These are phyloP conservation scores for Hyaena hyaena DNA, from an alignment of 2,113 vertebrate species.

Conservation along the genomic window DNA sequence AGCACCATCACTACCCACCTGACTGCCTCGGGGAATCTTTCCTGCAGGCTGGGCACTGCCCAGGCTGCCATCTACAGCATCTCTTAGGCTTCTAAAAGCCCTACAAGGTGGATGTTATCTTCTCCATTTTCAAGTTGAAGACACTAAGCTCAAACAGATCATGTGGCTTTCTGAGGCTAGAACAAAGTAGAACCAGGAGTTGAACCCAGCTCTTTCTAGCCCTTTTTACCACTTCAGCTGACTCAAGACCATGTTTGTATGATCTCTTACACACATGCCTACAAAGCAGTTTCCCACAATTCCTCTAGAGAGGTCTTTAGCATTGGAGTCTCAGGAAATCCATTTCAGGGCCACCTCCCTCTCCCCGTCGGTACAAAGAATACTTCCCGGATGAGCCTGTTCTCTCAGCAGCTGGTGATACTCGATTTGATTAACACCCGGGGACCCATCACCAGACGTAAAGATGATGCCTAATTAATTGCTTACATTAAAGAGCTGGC, in stretches of 20 bases:
- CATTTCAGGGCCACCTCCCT: not conserved
- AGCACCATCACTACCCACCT: no score
- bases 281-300: not conserved
- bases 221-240: not conserved
- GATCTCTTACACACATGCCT: not conserved
- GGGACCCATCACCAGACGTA: conserved; percentile 55
- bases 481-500: conserved; percentile 64
- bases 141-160: not conserved
- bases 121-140: not conserved
- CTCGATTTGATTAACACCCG: conserved; percentile 63
- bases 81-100: not conserved
- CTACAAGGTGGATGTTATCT: not conserved
- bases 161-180: not conserved
- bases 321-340: not conserved
- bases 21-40: not conserved
- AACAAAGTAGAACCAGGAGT: not conserved
- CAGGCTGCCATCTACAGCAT: no score
- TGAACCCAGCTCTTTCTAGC: not conserved
- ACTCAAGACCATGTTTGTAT: not conserved
- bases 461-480: conserved; percentile 70
- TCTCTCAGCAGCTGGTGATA: conserved; percentile 53
- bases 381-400: not conserved
- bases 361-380: not conserved
- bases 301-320: not conserved
- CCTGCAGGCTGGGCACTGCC: not conserved